Evolutionary conservation across 1,140 invertebrate species (phyloP).

Genomic region (Temnothorax nylanderi): DNA sequence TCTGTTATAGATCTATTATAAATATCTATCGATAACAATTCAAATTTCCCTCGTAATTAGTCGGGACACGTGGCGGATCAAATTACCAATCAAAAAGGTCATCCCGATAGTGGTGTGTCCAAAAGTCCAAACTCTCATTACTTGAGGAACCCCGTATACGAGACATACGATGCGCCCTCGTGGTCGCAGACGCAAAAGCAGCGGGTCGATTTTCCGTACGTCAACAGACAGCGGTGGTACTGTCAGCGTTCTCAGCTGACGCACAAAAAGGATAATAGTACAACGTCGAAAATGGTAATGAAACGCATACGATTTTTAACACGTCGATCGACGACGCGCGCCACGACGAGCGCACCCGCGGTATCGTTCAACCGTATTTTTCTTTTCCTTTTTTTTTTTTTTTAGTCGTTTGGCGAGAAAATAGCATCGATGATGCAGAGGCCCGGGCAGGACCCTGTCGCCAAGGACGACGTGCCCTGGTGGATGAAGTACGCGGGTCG

Average conservation of each 20-base stretch:
- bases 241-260: conserved; percentile 76
- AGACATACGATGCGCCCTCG: conserved; percentile 45
- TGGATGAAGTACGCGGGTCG: conserved; percentile 95
- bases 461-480: conserved; percentile 94
- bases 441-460: conserved; percentile 90
- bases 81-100: too few species aligned
- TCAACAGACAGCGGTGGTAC: conserved; percentile 67
- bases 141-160: background rate
- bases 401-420: conserved; percentile 92
- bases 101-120: too few species aligned
- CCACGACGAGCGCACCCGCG: background rate
- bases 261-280: conserved; percentile 43
- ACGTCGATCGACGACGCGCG: background rate
- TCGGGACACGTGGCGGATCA: too few species aligned
- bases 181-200: conserved; percentile 31
- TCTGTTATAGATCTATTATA: too few species aligned
- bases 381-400: background rate
- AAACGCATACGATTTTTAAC: conserved; percentile 33
- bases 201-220: conserved; percentile 72
- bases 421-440: conserved; percentile 91
- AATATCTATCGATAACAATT: too few species aligned
- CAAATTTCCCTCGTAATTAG: too few species aligned
- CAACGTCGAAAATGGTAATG: conserved; percentile 67
- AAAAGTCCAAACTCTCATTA: background rate
- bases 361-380: conserved; percentile 8